Percentiles rank a stretch among this genome's conserved stretches.
Evolutionary conservation across 2,113 vertebrate species (phyloP).

Genomic region (Catagonus wagneri): DNA sequence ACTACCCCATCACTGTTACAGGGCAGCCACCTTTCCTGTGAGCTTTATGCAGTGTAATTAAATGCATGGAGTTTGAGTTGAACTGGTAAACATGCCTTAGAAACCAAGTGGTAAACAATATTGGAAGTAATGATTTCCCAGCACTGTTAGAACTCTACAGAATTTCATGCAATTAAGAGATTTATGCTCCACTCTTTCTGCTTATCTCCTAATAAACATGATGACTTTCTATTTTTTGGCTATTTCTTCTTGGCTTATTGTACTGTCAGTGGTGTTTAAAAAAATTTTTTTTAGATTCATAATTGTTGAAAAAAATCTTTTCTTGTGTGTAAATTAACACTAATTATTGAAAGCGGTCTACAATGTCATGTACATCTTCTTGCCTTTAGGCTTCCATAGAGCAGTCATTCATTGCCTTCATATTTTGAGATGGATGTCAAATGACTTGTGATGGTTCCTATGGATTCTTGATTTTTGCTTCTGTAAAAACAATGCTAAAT

Average conservation of each 20-base stretch:
- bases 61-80: background rate
- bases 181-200: background rate
- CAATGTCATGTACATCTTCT: background rate
- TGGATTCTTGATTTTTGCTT: conserved; percentile 42
- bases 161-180: background rate
- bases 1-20: background rate
- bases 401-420: background rate
- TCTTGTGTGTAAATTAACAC: background rate
- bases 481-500: background rate
- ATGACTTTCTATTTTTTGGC: background rate
- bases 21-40: background rate
- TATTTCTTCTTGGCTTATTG: background rate
- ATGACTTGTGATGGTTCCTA: background rate
- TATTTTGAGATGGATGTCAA: background rate
- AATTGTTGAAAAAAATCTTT: conserved; percentile 45
- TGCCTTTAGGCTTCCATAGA: background rate
- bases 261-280: background rate
- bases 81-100: background rate
- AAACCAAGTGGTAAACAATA: background rate
- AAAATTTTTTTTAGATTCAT: background rate
- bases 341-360: background rate
- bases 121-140: background rate
- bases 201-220: conserved; percentile 9
- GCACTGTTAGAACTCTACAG: background rate
- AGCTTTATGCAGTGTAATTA: background rate